phyloP scores from a whole-genome alignment of 2,113 vertebrate species.

The Mormyrus lacerda region DNA sequence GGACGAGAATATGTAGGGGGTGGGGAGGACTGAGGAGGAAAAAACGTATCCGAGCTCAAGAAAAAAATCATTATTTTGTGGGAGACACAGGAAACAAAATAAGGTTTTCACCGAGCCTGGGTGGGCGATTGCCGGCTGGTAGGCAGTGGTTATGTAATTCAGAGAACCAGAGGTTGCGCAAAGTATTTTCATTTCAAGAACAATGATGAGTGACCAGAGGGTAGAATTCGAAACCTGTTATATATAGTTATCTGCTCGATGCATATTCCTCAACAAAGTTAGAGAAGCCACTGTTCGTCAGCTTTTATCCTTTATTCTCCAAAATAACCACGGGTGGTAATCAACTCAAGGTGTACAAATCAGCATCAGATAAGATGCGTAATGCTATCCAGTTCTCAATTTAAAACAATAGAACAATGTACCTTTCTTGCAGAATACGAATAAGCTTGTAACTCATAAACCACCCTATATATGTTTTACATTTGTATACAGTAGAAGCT shows the following conservation, averaged over 20 bases:
- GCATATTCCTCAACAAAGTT: constrained; percentile 39
- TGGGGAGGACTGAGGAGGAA: neutral
- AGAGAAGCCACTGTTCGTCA: constrained; percentile 31
- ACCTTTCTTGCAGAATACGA: neutral
- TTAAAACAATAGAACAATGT: neutral
- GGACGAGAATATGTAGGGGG: neutral
- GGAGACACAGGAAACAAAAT: constrained; percentile 43
- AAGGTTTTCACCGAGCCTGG: constrained; percentile 46
- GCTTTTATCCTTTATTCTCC: constrained; percentile 23
- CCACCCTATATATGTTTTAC: neutral
- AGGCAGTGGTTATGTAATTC: constrained; percentile 57
- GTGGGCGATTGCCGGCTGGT: constrained; percentile 59
- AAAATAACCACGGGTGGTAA: constrained; percentile 36
- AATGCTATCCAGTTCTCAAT: neutral
- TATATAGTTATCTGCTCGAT: constrained; percentile 47
- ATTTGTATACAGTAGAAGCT: neutral
- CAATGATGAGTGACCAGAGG: constrained; percentile 48
- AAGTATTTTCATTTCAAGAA: constrained; percentile 48
- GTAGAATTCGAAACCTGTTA: constrained; percentile 39
- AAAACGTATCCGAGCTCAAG: constrained; percentile 28
- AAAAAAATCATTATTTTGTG: constrained; percentile 31
- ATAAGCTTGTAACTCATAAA: neutral
- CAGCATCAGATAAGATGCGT: constrained; percentile 15
- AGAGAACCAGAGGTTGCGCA: constrained; percentile 24
- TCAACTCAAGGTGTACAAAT: constrained; percentile 33